phyloP scores from a whole-genome alignment of 1,140 invertebrate genomes.

The Trachymyrmex septentrionalis region DNA sequence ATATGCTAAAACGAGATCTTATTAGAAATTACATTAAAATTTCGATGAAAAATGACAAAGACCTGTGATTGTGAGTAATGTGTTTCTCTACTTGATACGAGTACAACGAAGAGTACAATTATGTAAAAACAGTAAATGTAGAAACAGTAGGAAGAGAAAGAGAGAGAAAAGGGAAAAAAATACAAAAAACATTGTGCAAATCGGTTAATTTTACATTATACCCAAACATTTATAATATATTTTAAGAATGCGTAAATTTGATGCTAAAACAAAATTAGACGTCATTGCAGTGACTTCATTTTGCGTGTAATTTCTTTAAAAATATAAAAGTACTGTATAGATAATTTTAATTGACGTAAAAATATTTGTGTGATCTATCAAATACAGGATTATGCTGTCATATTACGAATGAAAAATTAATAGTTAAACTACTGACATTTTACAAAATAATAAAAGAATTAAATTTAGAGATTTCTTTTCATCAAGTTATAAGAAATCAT shows the following conservation, averaged over 20 bases:
- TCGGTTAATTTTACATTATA: slow-evolving; percentile 1
- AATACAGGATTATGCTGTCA: no score
- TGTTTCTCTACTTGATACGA: not conserved
- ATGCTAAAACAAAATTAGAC: not conserved
- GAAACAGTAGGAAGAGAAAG: not conserved
- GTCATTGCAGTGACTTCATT: not conserved
- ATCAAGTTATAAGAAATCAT: no score
- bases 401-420: no score
- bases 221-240: not conserved
- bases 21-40: not conserved
- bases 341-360: no score
- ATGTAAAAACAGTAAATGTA: not conserved
- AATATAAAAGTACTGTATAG: not conserved
- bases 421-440: no score
- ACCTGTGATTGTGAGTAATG: not conserved
- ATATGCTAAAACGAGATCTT: not conserved
- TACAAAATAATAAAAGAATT: no score
- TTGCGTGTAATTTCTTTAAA: not conserved
- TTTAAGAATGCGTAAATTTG: not conserved
- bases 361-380: no score
- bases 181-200: not conserved
- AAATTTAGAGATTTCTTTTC: no score
- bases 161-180: not conserved
- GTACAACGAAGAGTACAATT: slow-evolving; percentile 1
- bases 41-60: not conserved